Conservation (phyloP, 1,140 invertebrate species). For the Apis mellifera region DNA sequence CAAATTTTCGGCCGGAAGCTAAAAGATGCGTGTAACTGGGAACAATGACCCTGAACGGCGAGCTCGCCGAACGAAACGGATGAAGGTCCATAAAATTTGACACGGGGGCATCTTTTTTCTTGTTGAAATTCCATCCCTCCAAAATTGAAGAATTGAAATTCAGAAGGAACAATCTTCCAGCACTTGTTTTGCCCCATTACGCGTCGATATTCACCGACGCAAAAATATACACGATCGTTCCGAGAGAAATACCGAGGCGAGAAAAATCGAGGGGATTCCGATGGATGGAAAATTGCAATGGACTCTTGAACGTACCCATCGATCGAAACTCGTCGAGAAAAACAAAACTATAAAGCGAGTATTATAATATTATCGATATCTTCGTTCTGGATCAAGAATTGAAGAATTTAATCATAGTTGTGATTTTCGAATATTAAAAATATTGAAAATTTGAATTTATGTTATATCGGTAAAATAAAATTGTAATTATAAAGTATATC, state of each 20-base stretch:
- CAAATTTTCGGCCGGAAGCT: not conserved
- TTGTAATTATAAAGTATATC: too few species aligned
- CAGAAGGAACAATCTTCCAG: constrained; percentile 1
- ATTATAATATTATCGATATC: too few species aligned
- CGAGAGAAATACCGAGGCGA: not conserved
- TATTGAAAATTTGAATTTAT: too few species aligned
- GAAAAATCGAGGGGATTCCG: constrained; percentile 22
- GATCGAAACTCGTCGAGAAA: not conserved
- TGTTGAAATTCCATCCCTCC: not conserved
- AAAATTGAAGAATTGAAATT: constrained; percentile 13
- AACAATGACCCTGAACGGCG: constrained; percentile 1
- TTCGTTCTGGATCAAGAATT: too few species aligned
- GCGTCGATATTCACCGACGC: too few species aligned
- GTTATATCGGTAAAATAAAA: too few species aligned
- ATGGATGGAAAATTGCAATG: constrained; percentile 26
- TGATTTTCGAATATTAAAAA: too few species aligned
- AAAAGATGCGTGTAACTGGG: not conserved
- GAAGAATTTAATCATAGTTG: too few species aligned
- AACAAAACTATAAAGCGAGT: not conserved
- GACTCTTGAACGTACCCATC: too few species aligned
- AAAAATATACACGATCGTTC: not conserved
- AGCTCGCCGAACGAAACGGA: not conserved
- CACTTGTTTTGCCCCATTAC: constrained; percentile 9
- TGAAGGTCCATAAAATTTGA: constrained; percentile 12
- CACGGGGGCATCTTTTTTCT: not conserved